Evolutionary conservation across 2,113 vertebrate genomes (phyloP).

Genomic region (Lampris megalopsis): DNA sequence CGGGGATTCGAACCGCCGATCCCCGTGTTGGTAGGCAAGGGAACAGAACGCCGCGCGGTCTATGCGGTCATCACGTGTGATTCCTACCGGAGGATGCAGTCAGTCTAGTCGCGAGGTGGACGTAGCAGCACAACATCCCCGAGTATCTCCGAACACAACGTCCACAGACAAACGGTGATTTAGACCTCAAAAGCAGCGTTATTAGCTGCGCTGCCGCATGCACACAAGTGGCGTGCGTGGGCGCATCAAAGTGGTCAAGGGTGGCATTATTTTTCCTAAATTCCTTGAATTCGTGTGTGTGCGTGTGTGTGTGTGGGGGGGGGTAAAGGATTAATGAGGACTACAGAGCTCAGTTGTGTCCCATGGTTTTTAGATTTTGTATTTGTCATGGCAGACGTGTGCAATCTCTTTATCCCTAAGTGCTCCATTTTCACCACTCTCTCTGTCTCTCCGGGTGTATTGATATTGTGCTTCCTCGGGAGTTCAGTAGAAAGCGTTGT

Average conservation of each 20-base stretch:
- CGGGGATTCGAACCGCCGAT: too few species aligned
- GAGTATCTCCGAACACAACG: constrained; percentile 20
- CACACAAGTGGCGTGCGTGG: constrained; percentile 32
- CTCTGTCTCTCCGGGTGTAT: too few species aligned
- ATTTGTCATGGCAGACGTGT: constrained; percentile 64
- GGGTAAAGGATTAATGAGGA: constrained; percentile 77
- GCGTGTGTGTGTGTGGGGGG: constrained; percentile 32
- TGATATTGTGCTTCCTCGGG: too few species aligned
- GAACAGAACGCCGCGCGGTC: neutral
- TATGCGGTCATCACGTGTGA: constrained; percentile 16
- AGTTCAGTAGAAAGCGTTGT: too few species aligned
- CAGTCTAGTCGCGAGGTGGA: constrained; percentile 7
- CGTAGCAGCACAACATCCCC: constrained; percentile 22
- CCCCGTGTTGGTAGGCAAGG: too few species aligned
- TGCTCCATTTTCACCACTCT: too few species aligned
- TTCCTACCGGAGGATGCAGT: constrained; percentile 10
- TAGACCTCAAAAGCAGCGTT: constrained; percentile 51
- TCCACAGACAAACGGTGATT: constrained; percentile 46
- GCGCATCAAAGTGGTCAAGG: constrained; percentile 60
- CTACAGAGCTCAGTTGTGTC: constrained; percentile 51
- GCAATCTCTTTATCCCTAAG: constrained; percentile 17
- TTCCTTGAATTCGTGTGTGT: constrained; percentile 59
- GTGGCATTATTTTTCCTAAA: constrained; percentile 72
- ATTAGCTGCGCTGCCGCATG: constrained; percentile 27
- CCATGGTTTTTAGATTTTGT: constrained; percentile 69